A percentile compares a stretch with the other conserved stretches of the same genome.
Evolutionary conservation across 2,888 invertebrate genomes (phyloP).

Genomic region (Torymus texanus): DNA sequence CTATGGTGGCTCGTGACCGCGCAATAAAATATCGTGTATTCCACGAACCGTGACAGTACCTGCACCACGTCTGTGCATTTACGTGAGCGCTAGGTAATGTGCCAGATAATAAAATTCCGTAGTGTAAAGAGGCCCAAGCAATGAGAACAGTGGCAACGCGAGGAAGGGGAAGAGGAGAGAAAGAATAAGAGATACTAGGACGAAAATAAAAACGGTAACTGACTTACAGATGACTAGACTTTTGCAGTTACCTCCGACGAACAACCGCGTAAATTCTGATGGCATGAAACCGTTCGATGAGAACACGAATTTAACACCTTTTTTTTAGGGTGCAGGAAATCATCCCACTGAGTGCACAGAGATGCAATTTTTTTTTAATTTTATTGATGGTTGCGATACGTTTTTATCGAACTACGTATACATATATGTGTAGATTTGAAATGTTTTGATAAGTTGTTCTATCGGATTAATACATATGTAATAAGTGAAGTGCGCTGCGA

Average conservation of each 20-base stretch:
- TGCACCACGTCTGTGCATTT: conserved; percentile 53
- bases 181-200: conserved; percentile 33
- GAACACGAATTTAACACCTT: conserved; percentile 26
- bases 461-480: too few species aligned
- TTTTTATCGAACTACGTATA: too few species aligned
- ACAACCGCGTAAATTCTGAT: neutral
- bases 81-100: conserved; percentile 60
- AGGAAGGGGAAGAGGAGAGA: too few species aligned
- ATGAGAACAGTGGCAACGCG: too few species aligned
- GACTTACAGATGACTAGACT: conserved; percentile 38
- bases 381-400: too few species aligned
- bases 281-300: conserved; percentile 43
- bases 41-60: conserved; percentile 22
- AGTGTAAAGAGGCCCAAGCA: conserved; percentile 50
- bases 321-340: neutral
- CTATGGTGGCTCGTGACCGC: conserved; percentile 61
- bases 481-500: too few species aligned
- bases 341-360: too few species aligned
- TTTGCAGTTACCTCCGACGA: neutral
- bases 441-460: too few species aligned
- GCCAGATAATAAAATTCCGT: conserved; percentile 64
- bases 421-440: too few species aligned
- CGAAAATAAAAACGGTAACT: conserved; percentile 52
- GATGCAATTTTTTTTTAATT: too few species aligned
- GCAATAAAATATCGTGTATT: conserved; percentile 61